These are phyloP conservation scores for Euplagia quadripunctaria DNA, from an alignment of 2,888 invertebrate species.

Conservation along the genomic window DNA sequence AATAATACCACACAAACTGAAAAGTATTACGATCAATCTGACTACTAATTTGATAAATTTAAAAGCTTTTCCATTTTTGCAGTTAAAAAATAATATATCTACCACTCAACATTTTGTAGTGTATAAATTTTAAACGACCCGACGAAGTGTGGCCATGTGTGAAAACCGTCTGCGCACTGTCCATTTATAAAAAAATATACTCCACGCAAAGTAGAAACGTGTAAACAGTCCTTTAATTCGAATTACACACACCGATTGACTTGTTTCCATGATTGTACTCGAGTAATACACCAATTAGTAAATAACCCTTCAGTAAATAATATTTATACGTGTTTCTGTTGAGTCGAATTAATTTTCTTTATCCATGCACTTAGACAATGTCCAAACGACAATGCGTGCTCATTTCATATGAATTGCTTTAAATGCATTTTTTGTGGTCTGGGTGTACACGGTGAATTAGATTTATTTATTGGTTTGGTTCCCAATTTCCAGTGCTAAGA, in stretches of 20 bases:
- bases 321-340: constrained; percentile 68
- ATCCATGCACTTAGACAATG: constrained; percentile 76
- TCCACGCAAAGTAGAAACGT: constrained; percentile 68
- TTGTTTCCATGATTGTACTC: constrained; percentile 78
- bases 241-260: constrained; percentile 82
- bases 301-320: constrained; percentile 73
- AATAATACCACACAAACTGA: neutral
- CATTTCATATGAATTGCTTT: constrained; percentile 64
- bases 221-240: constrained; percentile 84
- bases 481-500: constrained; percentile 43
- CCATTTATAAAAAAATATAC: constrained; percentile 72
- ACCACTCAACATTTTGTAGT: constrained; percentile 23
- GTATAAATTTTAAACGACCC: constrained; percentile 51
- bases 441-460: constrained; percentile 63
- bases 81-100: constrained; percentile 17
- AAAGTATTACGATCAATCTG: neutral
- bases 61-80: neutral
- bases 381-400: constrained; percentile 69
- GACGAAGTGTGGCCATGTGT: constrained; percentile 77
- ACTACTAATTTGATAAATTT: neutral
- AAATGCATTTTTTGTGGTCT: constrained; percentile 65
- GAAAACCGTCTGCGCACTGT: constrained; percentile 72
- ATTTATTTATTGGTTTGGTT: constrained; percentile 59
- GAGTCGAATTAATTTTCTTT: constrained; percentile 68
- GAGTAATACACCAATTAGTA: constrained; percentile 78